A percentile compares a stretch with the other conserved stretches of the same genome.
phyloP scores from a whole-genome alignment of 2,888 invertebrate genomes.

The Dryadula phaetusa region DNA sequence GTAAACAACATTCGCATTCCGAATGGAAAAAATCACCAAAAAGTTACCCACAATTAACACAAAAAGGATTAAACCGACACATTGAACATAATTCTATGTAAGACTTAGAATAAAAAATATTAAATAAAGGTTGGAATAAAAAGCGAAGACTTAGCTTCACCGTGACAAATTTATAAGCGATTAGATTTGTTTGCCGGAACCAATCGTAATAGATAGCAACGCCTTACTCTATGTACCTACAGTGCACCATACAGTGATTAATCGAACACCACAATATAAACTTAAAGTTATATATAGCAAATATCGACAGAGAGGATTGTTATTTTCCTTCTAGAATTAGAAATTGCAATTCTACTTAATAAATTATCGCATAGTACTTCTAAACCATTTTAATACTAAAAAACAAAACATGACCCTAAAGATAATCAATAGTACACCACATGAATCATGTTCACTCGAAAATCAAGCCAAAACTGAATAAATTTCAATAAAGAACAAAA shows the following conservation, averaged over 20 bases:
- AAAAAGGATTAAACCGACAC: not conserved
- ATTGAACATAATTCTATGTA: not conserved
- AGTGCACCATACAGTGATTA: not conserved
- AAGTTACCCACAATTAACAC: not conserved
- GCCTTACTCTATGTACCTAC: not conserved
- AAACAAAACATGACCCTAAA: too few relatives aligned
- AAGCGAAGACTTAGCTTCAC: not conserved
- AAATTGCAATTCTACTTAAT: too few relatives aligned
- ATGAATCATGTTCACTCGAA: not conserved
- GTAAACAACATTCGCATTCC: not conserved
- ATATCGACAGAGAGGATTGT: not conserved
- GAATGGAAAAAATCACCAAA: constrained; percentile 2
- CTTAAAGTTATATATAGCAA: too few relatives aligned
- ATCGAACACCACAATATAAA: too few relatives aligned
- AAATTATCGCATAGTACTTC: too few relatives aligned
- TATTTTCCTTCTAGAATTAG: not conserved
- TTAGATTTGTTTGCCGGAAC: constrained; percentile 15
- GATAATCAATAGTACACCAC: too few relatives aligned
- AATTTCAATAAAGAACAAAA: not conserved
- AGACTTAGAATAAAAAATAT: constrained; percentile 2
- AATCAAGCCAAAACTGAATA: not conserved
- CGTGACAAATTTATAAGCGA: constrained; percentile 19
- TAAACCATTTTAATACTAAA: too few relatives aligned
- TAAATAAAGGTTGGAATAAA: not conserved
- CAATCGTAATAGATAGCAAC: constrained; percentile 10